Base-by-base conservation (phyloP, 1,140 invertebrate species). In the Galleria mellonella region DNA sequence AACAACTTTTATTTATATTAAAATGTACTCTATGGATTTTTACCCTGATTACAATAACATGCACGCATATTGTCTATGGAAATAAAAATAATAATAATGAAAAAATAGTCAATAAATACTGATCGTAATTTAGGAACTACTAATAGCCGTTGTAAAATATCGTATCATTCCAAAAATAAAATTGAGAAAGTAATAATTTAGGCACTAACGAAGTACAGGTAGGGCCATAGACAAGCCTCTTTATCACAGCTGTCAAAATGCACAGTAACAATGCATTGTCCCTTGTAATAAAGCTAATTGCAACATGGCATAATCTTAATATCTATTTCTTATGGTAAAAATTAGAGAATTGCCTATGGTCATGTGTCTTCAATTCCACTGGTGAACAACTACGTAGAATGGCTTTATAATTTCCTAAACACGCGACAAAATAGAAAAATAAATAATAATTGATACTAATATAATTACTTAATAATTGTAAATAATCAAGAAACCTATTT, bases 221-320 rank as follows among this genome's bases (percentile, higher is more conserved):
- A 50, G 47, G 30, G 49, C 74, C 74, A 83, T 81, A 83, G 75
- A 79, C 76, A 75, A 83, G 66, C 54, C 76, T 77, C 76, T 79
- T 68, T 77, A 83, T 83, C 79, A 83, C 79, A 83, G 79, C 63
- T 83, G 70, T 71, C 57, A 56, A 83, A 83, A 83, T 83, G 74
- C 79, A 79, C 55, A 62, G 52, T 55, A 59, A 38, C 59, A 63
- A 67, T 64, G 62, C 67, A 72, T 72, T 66, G 53, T 72, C 57
- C 60, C 46, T 71, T 63, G 62, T 64, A 62, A 61, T 76, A 78
- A 73, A 81, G 67, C 72, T 82, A 74, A 73, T 69, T 72, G 68
- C 63, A 63, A 75, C 69, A 78, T 78, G 77, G 74, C 77, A 64
- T 72, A 59, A 61, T 56, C 73, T 78, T 81, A 79, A 56, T 66